These are phyloP conservation scores for Indicator indicator DNA, from an alignment of 2,113 vertebrate species.

Conservation along the genomic window DNA sequence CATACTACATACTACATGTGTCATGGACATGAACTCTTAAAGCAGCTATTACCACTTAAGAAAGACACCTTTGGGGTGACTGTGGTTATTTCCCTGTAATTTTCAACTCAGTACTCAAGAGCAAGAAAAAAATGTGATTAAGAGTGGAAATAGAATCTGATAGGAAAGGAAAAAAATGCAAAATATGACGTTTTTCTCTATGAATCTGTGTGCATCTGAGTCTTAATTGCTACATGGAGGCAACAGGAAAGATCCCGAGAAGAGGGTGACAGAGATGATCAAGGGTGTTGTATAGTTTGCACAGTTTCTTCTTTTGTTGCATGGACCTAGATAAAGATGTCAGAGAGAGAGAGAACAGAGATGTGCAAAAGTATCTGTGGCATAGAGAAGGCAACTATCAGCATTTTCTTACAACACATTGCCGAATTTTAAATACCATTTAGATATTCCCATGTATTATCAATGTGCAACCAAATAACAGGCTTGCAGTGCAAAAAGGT, in stretches of 20 bases:
- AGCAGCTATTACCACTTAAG: neutral
- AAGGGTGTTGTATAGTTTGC: neutral
- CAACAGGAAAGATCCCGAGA: neutral
- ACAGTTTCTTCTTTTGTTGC: too few relatives aligned
- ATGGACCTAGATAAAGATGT: neutral
- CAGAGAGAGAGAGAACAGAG: neutral
- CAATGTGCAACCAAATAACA: neutral
- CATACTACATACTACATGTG: accelerated
- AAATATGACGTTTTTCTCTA: neutral
- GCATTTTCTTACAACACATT: neutral
- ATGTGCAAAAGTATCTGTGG: neutral
- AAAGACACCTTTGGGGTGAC: neutral
- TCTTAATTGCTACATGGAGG: neutral
- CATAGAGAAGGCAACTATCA: neutral
- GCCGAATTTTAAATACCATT: neutral
- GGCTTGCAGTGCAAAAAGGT: neutral
- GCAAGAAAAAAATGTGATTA: neutral
- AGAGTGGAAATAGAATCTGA: neutral
- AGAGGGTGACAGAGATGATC: neutral
- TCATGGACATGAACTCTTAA: neutral
- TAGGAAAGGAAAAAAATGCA: neutral
- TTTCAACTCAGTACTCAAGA: neutral
- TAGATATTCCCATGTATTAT: neutral
- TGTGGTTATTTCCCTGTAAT: neutral
- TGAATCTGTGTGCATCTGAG: neutral